Base-by-base conservation (phyloP, 2,888 invertebrate genomes). In the Himalopsyche tibetana region DNA sequence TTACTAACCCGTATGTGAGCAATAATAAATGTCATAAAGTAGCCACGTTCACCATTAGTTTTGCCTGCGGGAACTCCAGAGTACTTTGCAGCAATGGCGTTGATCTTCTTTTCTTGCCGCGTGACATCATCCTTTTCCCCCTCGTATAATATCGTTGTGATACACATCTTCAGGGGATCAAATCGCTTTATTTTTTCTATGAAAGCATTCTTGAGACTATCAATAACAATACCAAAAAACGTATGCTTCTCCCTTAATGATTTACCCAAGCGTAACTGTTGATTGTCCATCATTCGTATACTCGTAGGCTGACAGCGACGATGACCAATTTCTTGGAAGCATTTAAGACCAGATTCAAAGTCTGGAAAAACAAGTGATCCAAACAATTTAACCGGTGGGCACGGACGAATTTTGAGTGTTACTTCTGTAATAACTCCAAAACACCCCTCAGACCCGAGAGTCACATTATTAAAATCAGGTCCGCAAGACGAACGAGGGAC, bases 351-450 rank as follows among this genome's bases (percentile, higher is more conserved):
- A n/a, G 95, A 93, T 89, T 97, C 96, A 93, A 99, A 99, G 92
- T 96, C 94, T 0, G 98, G 98, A 92, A 99, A 99, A 82, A 98
- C 97, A 40, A 99, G 94, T 5, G 99, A 99, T 0, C 99, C 99
- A 92, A 98, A 99, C 88, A 96, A 96, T 82, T 95, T 95, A 89
- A 96, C 95, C 42, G 95, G 93, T 0, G 99, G 99, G 45, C 99
- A 89, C 0, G 98, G 99, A 87, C 99, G 95, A 89, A 99, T 95
- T 91, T 97, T 97, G 12, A 97, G 90, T 0, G 95, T 94, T 17
- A 99, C 99, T 92, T 99, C 98, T 0, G 99, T 99, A 38, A 99
- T 95, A 5, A 99, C 97, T 1, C 99, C 99, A 40, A 99, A 93
- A 15, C 97, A 98, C 0, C 99, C 99, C 93, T 99, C 99, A 0